phyloP scores from a whole-genome alignment of 1,140 invertebrate species.

The Papilio aristodemus region DNA sequence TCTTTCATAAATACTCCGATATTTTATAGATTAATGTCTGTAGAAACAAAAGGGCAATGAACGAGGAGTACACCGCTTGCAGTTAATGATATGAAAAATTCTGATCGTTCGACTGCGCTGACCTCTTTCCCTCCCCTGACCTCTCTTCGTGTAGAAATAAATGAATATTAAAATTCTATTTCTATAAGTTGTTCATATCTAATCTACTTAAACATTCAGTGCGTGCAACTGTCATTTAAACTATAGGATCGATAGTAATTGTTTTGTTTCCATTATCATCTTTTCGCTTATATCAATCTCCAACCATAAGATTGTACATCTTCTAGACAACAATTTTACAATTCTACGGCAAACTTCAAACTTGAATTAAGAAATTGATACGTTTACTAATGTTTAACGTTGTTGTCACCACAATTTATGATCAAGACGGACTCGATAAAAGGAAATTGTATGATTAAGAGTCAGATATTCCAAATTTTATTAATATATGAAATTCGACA shows the following conservation, averaged over 20 bases:
- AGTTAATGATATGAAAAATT: slow-evolving; percentile 71
- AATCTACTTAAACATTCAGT: neutral
- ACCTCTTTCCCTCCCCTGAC: slow-evolving; percentile 64
- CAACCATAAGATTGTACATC: too few species aligned
- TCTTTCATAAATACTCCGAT: neutral
- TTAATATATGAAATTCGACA: neutral
- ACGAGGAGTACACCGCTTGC: slow-evolving; percentile 43
- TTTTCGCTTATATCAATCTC: neutral
- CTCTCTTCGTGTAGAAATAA: slow-evolving; percentile 47
- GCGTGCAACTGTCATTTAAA: neutral
- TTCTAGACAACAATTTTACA: too few species aligned
- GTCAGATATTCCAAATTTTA: too few species aligned
- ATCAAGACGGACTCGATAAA: too few species aligned
- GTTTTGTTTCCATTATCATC: neutral
- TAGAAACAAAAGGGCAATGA: slow-evolving; percentile 3
- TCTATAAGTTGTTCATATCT: neutral
- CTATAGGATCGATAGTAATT: neutral
- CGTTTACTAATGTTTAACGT: too few species aligned
- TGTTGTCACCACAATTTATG: too few species aligned
- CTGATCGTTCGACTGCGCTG: slow-evolving; percentile 64
- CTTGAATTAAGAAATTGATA: too few species aligned
- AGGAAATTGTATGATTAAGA: too few species aligned
- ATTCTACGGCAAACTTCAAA: too few species aligned
- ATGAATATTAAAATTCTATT: slow-evolving; percentile 14
- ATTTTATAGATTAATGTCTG: neutral